phyloP scores from a whole-genome alignment of 1,140 invertebrate genomes.

The Cheumatopsyche charites region DNA sequence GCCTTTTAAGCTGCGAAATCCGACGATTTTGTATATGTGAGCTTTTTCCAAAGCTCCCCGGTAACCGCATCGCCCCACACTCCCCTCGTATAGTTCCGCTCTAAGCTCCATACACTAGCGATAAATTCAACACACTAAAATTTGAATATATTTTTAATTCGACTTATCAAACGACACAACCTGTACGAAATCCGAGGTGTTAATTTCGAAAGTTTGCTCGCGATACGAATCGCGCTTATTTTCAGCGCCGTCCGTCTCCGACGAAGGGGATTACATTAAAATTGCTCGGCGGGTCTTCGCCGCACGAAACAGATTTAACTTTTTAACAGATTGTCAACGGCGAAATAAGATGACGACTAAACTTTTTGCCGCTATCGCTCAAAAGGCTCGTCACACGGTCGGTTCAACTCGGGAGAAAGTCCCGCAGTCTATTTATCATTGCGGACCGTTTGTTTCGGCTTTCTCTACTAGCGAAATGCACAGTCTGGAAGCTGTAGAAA shows the following conservation, averaged over 20 bases:
- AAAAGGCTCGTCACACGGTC: constrained; percentile 1
- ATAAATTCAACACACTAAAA: no score
- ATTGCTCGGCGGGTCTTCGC: constrained; percentile 1
- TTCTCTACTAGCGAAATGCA: no score
- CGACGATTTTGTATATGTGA: constrained; percentile 11
- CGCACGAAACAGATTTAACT: constrained; percentile 22
- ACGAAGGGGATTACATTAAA: constrained; percentile 15
- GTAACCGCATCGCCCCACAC: background rate
- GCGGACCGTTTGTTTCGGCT: background rate
- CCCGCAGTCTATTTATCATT: constrained; percentile 12
- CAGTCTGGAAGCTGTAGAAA: no score
- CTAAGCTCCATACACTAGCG: no score
- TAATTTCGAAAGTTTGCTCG: constrained; percentile 4
- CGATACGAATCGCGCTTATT: constrained; percentile 9
- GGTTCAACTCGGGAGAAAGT: background rate
- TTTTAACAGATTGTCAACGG: constrained; percentile 22
- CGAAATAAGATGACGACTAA: constrained; percentile 17
- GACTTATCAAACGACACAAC: no score
- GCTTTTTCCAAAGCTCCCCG: constrained; percentile 11
- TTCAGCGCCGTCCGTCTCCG: background rate
- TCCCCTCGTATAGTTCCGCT: no score
- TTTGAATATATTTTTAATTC: no score
- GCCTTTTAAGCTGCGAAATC: constrained; percentile 11
- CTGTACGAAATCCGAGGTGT: background rate
- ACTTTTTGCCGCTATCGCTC: constrained; percentile 16